Percentiles rank a stretch among this genome's conserved stretches.
These are phyloP conservation scores for Psephotus haematonotus DNA, from an alignment of 2,113 vertebrate species.

Conservation along the genomic window DNA sequence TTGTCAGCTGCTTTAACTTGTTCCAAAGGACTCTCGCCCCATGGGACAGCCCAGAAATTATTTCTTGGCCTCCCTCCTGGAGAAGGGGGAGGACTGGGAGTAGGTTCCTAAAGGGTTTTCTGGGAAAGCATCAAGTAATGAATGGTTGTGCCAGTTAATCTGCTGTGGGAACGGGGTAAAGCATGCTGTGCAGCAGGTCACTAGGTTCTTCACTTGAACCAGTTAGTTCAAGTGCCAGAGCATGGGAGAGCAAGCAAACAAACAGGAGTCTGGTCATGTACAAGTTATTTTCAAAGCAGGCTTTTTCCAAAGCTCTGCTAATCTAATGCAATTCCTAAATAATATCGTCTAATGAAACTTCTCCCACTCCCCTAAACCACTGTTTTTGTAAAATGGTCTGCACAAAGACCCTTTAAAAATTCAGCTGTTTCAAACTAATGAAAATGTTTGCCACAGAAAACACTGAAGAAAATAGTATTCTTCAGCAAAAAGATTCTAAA, in stretches of 20 bases:
- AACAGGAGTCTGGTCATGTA: background rate
- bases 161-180: constrained; percentile 38
- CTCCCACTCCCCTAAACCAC: background rate
- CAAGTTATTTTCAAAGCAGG: background rate
- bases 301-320: background rate
- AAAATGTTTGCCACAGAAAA: background rate
- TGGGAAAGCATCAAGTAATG: constrained; percentile 31
- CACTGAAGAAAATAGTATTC: background rate
- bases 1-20: background rate
- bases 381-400: background rate
- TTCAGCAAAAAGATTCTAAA: background rate
- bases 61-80: constrained; percentile 45
- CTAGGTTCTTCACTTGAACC: background rate
- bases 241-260: background rate
- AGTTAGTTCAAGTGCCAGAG: background rate
- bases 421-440: background rate
- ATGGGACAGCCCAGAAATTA: background rate
- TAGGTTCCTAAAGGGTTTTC: constrained; percentile 39
- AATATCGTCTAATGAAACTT: background rate
- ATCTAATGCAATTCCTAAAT: background rate
- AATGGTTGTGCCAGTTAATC: constrained; percentile 38
- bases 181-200: background rate
- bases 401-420: background rate
- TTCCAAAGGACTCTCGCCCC: background rate
- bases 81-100: background rate